A percentile compares a stretch with the other conserved stretches of the same genome.
phyloP scores from a whole-genome alignment of 2,888 invertebrate species.

The Entomobrya multifasciata region DNA sequence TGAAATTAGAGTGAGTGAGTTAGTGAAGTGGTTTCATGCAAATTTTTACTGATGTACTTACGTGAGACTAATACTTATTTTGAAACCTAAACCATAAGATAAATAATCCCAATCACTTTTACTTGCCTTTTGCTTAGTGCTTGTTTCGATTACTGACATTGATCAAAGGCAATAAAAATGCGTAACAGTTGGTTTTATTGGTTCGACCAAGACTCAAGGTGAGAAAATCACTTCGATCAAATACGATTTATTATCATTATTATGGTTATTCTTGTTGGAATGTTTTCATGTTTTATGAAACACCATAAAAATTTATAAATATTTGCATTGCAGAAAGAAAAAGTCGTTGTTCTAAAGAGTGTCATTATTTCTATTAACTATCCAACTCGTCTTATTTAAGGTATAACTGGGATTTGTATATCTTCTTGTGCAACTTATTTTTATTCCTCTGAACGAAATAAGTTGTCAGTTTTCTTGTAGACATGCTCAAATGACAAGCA shows the following conservation, averaged over 20 bases:
- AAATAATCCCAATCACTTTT: too few species aligned
- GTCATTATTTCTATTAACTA: too few species aligned
- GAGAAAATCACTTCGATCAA: conserved; percentile 48
- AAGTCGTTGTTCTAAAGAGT: too few species aligned
- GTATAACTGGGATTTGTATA: too few species aligned
- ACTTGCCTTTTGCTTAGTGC: too few species aligned
- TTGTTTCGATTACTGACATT: too few species aligned
- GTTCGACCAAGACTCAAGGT: not conserved
- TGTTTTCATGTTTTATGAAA: conserved; percentile 4
- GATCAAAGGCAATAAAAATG: too few species aligned
- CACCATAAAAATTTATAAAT: conserved; percentile 24
- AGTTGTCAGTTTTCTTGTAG: not conserved
- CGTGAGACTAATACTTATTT: conserved; percentile 29
- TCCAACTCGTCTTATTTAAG: too few species aligned
- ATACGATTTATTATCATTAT: conserved; percentile 28
- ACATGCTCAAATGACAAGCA: not conserved
- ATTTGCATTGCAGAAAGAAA: not conserved
- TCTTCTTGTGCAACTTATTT: too few species aligned
- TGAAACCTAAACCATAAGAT: too few species aligned
- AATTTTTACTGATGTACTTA: not conserved
- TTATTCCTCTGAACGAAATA: not conserved
- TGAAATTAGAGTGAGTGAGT: too few species aligned
- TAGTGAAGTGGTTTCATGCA: conserved; percentile 20
- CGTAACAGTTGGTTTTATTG: conserved; percentile 28
- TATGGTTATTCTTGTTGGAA: too few species aligned